Percentiles rank a stretch among this genome's conserved stretches.
Evolutionary conservation across 2,888 invertebrate species (phyloP).

Genomic region (Stictocephala bisonia): DNA sequence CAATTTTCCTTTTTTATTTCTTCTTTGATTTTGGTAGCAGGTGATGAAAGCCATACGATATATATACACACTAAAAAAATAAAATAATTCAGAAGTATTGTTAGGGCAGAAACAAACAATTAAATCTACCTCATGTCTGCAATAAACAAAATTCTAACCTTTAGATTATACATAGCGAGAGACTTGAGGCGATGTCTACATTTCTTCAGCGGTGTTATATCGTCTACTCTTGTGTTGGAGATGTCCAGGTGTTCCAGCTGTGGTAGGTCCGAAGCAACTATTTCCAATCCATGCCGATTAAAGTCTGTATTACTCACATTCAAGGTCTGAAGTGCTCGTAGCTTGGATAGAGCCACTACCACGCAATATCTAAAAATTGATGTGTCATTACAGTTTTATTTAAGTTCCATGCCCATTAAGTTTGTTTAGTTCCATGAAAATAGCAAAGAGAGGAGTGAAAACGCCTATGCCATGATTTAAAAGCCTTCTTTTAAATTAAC

Average conservation of each 20-base stretch:
- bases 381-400: not conserved
- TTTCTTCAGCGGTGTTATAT: constrained; percentile 70
- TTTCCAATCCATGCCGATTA: constrained; percentile 73
- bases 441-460: too few relatives aligned
- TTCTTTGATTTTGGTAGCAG: too few relatives aligned
- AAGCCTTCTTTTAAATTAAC: too few relatives aligned
- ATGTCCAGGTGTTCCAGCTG: constrained; percentile 74
- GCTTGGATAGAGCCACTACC: constrained; percentile 71
- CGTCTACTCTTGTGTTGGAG: constrained; percentile 72
- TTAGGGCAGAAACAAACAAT: too few relatives aligned
- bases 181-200: constrained; percentile 70
- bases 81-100: too few relatives aligned
- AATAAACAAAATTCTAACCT: too few relatives aligned
- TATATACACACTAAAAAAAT: too few relatives aligned
- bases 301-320: constrained; percentile 78
- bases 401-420: not conserved
- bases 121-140: too few relatives aligned
- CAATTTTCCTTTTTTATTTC: too few relatives aligned
- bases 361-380: constrained; percentile 67
- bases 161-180: constrained; percentile 71
- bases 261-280: constrained; percentile 74
- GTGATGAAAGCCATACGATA: too few relatives aligned
- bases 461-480: too few relatives aligned
- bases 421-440: too few relatives aligned
- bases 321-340: constrained; percentile 70